Evolutionary conservation across 2,888 invertebrate species (phyloP).

Genomic region (Leptodirus hochenwartii): DNA sequence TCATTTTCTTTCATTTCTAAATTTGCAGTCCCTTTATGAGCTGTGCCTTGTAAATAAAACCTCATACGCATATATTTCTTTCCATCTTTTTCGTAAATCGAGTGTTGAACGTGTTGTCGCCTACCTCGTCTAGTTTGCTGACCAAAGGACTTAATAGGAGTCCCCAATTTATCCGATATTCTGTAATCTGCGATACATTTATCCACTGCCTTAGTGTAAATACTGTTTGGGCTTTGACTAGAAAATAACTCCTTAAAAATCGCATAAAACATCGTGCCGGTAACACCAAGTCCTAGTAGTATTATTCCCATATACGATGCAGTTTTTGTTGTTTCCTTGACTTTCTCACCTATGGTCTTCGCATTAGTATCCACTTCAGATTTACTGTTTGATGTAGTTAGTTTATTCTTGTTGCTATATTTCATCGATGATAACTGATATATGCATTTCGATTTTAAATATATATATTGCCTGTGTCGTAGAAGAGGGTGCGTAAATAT

Average conservation of each 20-base stretch:
- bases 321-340: conserved; percentile 82
- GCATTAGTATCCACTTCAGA: conserved; percentile 31
- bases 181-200: conserved; percentile 56
- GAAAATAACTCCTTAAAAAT: conserved; percentile 79
- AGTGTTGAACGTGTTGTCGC: conserved; percentile 67
- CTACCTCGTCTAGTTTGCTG: conserved; percentile 71
- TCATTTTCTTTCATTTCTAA: conserved; percentile 73
- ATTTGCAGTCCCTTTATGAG: conserved; percentile 67
- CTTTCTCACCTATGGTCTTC: conserved; percentile 51
- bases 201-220: conserved; percentile 63
- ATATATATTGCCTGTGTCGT: no score
- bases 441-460: no score
- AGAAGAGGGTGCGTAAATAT: no score
- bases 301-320: conserved; percentile 72
- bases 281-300: conserved; percentile 60
- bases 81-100: conserved; percentile 55
- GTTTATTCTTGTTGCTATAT: no score
- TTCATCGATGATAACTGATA: no score
- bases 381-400: conserved; percentile 8
- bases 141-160: conserved; percentile 76
- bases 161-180: conserved; percentile 69
- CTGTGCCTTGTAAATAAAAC: conserved; percentile 73
- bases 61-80: conserved; percentile 70
- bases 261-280: conserved; percentile 65
- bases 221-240: conserved; percentile 66